Conservation (phyloP, 2,113 vertebrate genomes). For the Cheilinus undulatus region DNA sequence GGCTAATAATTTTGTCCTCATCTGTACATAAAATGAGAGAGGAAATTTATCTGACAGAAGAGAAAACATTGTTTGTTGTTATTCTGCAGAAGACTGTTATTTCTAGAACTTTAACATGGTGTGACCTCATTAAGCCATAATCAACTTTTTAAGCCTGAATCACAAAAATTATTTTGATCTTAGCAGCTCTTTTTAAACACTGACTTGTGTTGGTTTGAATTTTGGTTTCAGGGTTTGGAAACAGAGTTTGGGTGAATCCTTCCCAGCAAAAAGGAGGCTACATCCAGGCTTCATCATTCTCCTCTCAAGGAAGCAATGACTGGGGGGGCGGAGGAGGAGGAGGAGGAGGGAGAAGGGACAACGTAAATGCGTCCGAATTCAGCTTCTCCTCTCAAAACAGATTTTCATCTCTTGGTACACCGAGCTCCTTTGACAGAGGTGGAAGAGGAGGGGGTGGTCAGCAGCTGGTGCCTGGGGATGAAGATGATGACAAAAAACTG, state of each 20-base stretch:
- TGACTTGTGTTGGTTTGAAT: not conserved
- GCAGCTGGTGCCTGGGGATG: slow-evolving; percentile 71
- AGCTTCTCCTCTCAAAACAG: slow-evolving; percentile 84
- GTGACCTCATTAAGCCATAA: too few species aligned
- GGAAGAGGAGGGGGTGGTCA: slow-evolving; percentile 74
- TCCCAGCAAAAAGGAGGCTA: slow-evolving; percentile 81
- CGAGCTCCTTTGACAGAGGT: slow-evolving; percentile 59
- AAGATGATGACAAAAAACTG: slow-evolving; percentile 88
- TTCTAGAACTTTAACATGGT: too few species aligned
- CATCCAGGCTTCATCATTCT: slow-evolving; percentile 87
- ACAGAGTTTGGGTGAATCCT: slow-evolving; percentile 86
- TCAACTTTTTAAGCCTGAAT: too few species aligned
- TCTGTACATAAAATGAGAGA: too few species aligned
- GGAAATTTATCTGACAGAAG: too few species aligned
- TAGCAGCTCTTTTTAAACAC: too few species aligned
- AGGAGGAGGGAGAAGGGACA: slow-evolving; percentile 67
- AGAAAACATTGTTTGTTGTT: too few species aligned
- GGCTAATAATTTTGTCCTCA: too few species aligned
- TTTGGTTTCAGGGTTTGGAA: slow-evolving; percentile 76
- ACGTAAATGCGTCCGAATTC: slow-evolving; percentile 69
- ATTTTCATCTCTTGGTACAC: slow-evolving; percentile 78
- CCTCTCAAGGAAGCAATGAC: slow-evolving; percentile 72
- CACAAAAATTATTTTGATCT: too few species aligned
- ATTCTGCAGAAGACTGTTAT: too few species aligned
- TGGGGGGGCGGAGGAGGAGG: slow-evolving; percentile 37